Evolutionary conservation across 2,113 vertebrate species (phyloP), one percentile per base, ranked within the genome.

Genomic region (Leptobrachium ailaonicum): DNA sequence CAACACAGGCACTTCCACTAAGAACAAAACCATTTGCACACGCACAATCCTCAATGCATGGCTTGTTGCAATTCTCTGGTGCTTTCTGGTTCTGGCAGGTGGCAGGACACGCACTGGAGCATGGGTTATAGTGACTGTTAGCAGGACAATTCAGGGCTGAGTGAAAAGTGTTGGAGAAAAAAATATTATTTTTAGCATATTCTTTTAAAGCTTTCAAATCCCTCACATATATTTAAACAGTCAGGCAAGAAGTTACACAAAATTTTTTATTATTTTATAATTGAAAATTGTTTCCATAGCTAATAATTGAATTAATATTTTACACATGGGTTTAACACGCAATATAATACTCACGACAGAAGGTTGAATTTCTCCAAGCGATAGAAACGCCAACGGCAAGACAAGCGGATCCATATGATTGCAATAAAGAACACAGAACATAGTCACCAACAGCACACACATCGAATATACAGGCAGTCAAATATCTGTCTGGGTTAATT

Each of bases 291-390:
- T 50, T 50, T 43, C 6, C 10, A 10, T n/a, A 47, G 12, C 11
- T 32, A 32, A n/a, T 32, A 12, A 56, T 11, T 12, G 20, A 47
- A 6, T 20, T 20, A 2, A 8, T 4, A 32, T 32, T 32, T 32
- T 32, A 32, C 20, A 32, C 20, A 20, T 4, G 14, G 13, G 20
- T 20, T 9, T n/a, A 71, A 53, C 62, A 85, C 77, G 12, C 76
- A 62, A 13, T 45, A 66, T 6, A 73, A 74, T 54, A 93, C 95
- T 20, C 92, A 96, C 94, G 64, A 79, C 95, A 96, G 83, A 90
- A 86, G 10, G 92, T 88, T 44, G 88, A 82, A 71, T 94, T 95
- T 82, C 92, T 91, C 95, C 93, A 95, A 45, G 45, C 41, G 12
- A 94, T 3, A 2, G 42, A 20, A 74, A 92, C 84, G 7, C 93